Percentiles rank a stretch among this genome's conserved stretches.
Conservation (phyloP, 2,888 invertebrate genomes). For the Ceratothoa steindachneri region DNA sequence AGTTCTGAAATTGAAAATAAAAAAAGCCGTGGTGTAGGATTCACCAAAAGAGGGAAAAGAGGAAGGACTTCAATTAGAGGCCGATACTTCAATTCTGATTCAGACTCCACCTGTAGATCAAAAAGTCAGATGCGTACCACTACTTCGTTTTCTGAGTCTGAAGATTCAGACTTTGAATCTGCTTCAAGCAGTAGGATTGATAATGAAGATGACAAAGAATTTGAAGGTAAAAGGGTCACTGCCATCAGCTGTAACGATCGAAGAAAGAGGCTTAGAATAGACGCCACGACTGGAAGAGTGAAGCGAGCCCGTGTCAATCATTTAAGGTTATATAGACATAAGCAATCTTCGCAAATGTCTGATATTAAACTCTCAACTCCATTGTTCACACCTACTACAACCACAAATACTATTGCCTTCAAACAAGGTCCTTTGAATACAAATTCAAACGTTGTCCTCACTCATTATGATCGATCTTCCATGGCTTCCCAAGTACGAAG, state of each 20-base stretch:
- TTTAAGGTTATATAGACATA: slow-evolving; percentile 7
- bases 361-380: background rate
- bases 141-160: slow-evolving; percentile 32
- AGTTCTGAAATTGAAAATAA: background rate
- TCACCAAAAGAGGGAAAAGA: slow-evolving; percentile 8
- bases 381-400: background rate
- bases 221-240: slow-evolving; percentile 42
- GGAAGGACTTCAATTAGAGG: slow-evolving; percentile 16
- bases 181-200: background rate
- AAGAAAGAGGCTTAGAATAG: slow-evolving; percentile 41
- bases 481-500: slow-evolving; percentile 14
- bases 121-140: slow-evolving; percentile 11
- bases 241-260: slow-evolving; percentile 37
- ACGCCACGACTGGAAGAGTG: slow-evolving; percentile 32
- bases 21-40: background rate
- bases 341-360: background rate
- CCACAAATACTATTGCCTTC: slow-evolving; percentile 48
- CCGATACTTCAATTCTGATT: slow-evolving; percentile 41
- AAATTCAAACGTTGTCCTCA: slow-evolving; percentile 55
- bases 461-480: slow-evolving; percentile 51
- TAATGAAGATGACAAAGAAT: slow-evolving; percentile 7
- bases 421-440: slow-evolving; percentile 55
- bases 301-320: slow-evolving; percentile 14
- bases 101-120: slow-evolving; percentile 18
- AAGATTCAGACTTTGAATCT: slow-evolving; percentile 32